These are phyloP conservation scores for Pristionchus maxplancki DNA, from an alignment of 2,888 invertebrate species.

Conservation along the genomic window DNA sequence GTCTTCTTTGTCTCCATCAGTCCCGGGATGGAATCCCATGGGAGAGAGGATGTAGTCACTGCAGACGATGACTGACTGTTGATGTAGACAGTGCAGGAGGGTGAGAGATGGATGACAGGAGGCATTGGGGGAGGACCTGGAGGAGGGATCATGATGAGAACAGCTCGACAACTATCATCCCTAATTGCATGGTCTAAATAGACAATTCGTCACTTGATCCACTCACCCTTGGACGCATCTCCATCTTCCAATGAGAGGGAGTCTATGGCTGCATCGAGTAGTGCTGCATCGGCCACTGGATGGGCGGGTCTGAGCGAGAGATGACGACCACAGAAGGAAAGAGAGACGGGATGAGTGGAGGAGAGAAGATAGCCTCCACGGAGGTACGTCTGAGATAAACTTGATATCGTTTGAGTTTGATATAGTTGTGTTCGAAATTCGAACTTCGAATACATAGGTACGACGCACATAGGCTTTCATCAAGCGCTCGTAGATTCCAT, in stretches of 20 bases:
- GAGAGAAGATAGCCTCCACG: slow-evolving; percentile 59
- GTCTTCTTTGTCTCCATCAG: slow-evolving; percentile 53
- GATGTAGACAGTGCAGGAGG: not conserved
- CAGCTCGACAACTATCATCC: too few species aligned
- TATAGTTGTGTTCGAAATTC: too few species aligned
- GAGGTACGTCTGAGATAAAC: slow-evolving; percentile 58
- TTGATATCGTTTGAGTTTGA: not conserved
- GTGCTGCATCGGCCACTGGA: slow-evolving; percentile 28
- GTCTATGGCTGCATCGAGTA: slow-evolving; percentile 5
- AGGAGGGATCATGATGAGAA: not conserved
- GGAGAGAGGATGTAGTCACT: not conserved
- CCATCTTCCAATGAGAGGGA: slow-evolving; percentile 1
- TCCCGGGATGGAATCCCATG: slow-evolving; percentile 58
- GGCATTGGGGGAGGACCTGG: slow-evolving; percentile 11
- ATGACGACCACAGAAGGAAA: slow-evolving; percentile 6
- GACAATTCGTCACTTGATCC: too few species aligned
- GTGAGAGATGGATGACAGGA: not conserved
- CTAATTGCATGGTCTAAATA: too few species aligned
- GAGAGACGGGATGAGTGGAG: slow-evolving; percentile 3
- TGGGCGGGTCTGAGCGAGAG: slow-evolving; percentile 14
- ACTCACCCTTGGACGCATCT: not conserved
- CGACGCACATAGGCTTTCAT: too few species aligned
- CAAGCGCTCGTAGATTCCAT: too few species aligned
- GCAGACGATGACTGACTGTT: not conserved
- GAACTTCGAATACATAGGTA: too few species aligned